These are phyloP conservation scores for Tachina lurida DNA, from an alignment of 2,888 invertebrate species.

Conservation along the genomic window DNA sequence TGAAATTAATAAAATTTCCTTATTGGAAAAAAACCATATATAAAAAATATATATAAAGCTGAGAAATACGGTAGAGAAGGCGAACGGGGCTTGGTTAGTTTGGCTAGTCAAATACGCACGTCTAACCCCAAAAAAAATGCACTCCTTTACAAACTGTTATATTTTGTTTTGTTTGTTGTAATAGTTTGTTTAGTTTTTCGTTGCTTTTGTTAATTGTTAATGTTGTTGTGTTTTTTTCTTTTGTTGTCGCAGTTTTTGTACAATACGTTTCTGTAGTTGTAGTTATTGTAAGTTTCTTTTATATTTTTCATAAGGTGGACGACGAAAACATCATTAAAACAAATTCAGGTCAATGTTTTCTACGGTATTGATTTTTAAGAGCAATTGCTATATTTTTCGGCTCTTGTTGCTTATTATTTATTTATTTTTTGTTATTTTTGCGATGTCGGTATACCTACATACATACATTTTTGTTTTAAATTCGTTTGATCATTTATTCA, in stretches of 20 bases:
- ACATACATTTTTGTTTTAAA: slow-evolving; percentile 7
- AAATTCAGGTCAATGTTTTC: slow-evolving; percentile 71
- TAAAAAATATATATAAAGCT: too few species aligned
- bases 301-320: slow-evolving; percentile 63
- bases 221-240: background rate
- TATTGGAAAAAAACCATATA: too few species aligned
- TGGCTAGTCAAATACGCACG: background rate
- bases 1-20: too few species aligned
- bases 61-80: too few species aligned
- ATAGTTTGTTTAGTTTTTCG: background rate
- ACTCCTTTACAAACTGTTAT: slow-evolving; percentile 10
- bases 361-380: slow-evolving; percentile 71
- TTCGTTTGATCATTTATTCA: background rate
- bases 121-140: background rate
- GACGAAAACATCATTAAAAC: slow-evolving; percentile 62
- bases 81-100: too few species aligned
- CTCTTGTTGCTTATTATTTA: background rate
- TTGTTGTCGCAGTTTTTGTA: slow-evolving; percentile 46
- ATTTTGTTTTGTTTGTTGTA: background rate
- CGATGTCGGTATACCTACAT: background rate
- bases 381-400: slow-evolving; percentile 45
- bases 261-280: slow-evolving; percentile 19
- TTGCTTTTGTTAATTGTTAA: background rate
- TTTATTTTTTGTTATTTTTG: slow-evolving; percentile 6
- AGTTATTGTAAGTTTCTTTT: slow-evolving; percentile 55